Evolutionary conservation across 2,888 invertebrate genomes (phyloP).

Genomic region (Globia sparganii): DNA sequence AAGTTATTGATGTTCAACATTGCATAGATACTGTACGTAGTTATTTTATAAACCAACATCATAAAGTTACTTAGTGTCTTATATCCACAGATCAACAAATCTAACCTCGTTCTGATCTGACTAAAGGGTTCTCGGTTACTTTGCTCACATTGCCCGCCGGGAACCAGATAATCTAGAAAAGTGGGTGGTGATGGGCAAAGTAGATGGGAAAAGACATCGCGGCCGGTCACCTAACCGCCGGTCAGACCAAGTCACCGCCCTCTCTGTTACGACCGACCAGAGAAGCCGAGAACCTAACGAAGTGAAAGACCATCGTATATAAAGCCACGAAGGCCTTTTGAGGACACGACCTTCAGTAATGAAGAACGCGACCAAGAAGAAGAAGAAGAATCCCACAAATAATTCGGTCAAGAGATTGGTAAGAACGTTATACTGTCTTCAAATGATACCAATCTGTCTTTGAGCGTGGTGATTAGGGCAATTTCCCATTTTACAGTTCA

Average conservation of each 20-base stretch:
- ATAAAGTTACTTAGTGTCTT: background rate
- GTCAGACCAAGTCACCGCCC: background rate
- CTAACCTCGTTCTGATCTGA: background rate
- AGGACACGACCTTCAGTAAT: background rate
- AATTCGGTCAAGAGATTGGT: no score
- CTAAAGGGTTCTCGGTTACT: background rate
- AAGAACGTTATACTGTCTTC: background rate
- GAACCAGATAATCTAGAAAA: background rate
- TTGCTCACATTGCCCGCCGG: background rate
- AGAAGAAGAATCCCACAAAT: background rate
- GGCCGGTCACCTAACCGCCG: background rate
- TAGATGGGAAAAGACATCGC: background rate
- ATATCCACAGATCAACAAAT: background rate
- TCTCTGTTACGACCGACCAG: background rate
- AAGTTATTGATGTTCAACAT: constrained; percentile 1
- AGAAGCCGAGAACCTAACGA: background rate
- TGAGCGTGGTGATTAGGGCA: background rate
- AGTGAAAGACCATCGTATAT: background rate
- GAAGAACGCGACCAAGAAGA: background rate
- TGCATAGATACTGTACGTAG: background rate
- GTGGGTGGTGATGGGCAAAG: background rate
- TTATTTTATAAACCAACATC: background rate
- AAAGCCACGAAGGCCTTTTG: background rate
- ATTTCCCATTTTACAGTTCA: background rate
- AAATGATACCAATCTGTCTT: background rate